phyloP scores from a whole-genome alignment of 2,113 vertebrate species.

The Cettia cetti region DNA sequence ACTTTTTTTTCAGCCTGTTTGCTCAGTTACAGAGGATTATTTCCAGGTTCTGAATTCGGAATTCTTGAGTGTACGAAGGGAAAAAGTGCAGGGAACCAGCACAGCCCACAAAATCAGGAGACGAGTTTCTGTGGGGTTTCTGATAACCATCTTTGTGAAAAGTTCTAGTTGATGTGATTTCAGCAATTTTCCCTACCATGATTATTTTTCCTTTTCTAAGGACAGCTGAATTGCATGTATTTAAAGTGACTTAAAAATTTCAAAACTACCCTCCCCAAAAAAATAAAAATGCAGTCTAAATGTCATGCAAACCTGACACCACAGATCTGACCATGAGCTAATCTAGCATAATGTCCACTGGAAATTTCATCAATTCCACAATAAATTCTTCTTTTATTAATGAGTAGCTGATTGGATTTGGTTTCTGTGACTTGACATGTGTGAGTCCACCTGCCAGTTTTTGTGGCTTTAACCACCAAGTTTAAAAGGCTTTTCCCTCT shows the following conservation, averaged over 20 bases:
- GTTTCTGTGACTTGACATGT: background rate
- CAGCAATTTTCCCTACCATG: background rate
- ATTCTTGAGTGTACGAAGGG: background rate
- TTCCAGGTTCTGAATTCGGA: background rate
- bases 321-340: background rate
- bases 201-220: background rate
- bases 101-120: background rate
- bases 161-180: background rate
- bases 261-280: background rate
- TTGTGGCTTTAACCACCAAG: background rate
- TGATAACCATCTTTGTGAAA: background rate
- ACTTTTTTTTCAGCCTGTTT: background rate
- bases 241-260: background rate
- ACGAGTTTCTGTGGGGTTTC: background rate
- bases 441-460: background rate
- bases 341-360: background rate
- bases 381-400: conserved; percentile 12
- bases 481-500: background rate
- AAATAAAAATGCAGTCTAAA: background rate
- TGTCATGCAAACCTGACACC: background rate
- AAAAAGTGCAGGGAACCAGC: background rate
- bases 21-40: background rate
- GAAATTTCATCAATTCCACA: background rate
- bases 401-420: background rate
- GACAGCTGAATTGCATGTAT: background rate